Evolutionary conservation across 2,113 vertebrate species (phyloP), one percentile per base, ranked within the genome.

Genomic region (Lophotis ruficrista): DNA sequence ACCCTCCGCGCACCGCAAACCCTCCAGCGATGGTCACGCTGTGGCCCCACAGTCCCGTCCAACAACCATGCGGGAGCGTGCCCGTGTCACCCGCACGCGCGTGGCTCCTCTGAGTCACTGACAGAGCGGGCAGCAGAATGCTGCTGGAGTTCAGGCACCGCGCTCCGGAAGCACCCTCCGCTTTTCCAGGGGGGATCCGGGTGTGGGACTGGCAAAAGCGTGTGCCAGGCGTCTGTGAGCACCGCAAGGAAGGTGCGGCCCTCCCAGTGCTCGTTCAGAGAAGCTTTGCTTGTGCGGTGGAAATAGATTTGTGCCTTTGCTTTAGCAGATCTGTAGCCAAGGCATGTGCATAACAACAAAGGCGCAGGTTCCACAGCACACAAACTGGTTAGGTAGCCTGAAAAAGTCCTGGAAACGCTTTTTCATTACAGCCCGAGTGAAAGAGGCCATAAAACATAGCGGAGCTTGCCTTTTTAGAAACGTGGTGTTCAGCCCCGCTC

Each of bases 171-270:
- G 30, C 53, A 33, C 7, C 28, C 41, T 37, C 23, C 0, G 0
- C 35, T 70, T 28, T 8, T 6, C 53, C 61, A 16, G 45, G 0
- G 14, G 1, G 1, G 25, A 64, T 10, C 35, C 8, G 54, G 68
- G 14, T 18, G 18, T 11, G 9, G 4, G 1, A 7, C 0, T 13
- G 35, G 23, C 27, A 57, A 41, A 76, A 70, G 51, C 14, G 1
- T 1, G 3, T 1, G 3, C 10, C 20, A 24, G 17, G 27, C 5
- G 0, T 10, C 57, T 11, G 9, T 12, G 14, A n/a, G 37, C 15
- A 14, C 27, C 43, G 5, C 0, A 0, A 69, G 54, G 62, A 48
- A 62, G 4, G 1, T 0, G 3, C 58, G 12, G 28, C 60, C 51
- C 45, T 38, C 33, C 16, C 14, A 3, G 14, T 2, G 41, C 6